Conservation (phyloP, 2,888 invertebrate genomes). For the Pollenia angustigena region DNA sequence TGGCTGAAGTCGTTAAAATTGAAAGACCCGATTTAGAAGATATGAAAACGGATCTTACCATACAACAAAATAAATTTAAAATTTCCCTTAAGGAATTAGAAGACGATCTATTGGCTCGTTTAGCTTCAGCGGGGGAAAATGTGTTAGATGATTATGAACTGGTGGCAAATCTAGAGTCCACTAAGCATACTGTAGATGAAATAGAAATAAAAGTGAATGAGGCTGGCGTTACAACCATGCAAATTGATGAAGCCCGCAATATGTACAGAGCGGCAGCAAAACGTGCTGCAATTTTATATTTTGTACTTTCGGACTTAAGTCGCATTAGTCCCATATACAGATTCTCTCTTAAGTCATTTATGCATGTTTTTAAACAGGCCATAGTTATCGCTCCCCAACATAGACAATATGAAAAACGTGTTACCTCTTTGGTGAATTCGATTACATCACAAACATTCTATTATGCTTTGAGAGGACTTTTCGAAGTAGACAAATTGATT, state of each 20-base stretch:
- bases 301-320: conserved; percentile 95
- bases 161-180: conserved; percentile 96
- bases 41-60: conserved; percentile 92
- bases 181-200: conserved; percentile 96
- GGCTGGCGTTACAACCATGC: conserved; percentile 93
- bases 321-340: conserved; percentile 98
- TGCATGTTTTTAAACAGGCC: conserved; percentile 95
- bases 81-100: conserved; percentile 95
- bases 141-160: conserved; percentile 95
- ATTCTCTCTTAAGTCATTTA: conserved; percentile 97
- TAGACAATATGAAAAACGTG: conserved; percentile 89
- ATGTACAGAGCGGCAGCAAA: conserved; percentile 93
- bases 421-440: conserved; percentile 91
- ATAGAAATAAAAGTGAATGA: conserved; percentile 94
- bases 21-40: conserved; percentile 96
- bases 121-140: conserved; percentile 96
- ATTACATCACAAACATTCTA: conserved; percentile 94
- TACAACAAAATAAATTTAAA: conserved; percentile 97
- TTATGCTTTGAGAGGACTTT: conserved; percentile 95
- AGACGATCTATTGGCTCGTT: conserved; percentile 93
- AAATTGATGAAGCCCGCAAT: conserved; percentile 96
- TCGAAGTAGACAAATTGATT: conserved; percentile 96
- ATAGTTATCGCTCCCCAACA: conserved; percentile 88
- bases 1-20: conserved; percentile 96
- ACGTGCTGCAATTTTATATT: conserved; percentile 95